These are phyloP conservation scores for Eidolon dupreanum DNA, from an alignment of 2,797 vertebrate species.

Conservation along the genomic window DNA sequence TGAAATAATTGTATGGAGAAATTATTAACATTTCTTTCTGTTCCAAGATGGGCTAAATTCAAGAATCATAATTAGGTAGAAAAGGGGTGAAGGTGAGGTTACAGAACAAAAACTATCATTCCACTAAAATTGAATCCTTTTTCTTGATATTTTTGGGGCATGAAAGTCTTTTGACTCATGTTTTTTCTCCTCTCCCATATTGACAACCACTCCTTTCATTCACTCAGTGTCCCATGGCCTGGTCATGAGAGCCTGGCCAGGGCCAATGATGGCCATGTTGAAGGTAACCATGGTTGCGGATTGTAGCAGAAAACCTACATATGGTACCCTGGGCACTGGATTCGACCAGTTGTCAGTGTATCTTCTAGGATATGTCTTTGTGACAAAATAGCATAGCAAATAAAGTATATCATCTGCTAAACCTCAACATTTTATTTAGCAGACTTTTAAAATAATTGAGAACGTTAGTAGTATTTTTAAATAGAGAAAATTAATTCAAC, in stretches of 20 bases:
- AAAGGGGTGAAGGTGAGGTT: background rate
- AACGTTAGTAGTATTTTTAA: background rate
- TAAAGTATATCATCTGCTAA: background rate
- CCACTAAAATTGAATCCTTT: background rate
- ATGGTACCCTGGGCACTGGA: accelerated
- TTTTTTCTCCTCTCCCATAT: background rate
- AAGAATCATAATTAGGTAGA: background rate
- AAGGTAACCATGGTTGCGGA: background rate
- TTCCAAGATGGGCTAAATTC: background rate
- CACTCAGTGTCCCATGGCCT: background rate
- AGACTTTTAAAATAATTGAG: background rate
- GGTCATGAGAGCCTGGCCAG: background rate
- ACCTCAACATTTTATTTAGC: too few species aligned
- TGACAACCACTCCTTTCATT: background rate
- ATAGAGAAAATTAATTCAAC: background rate
- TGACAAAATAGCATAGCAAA: background rate
- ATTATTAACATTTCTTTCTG: background rate
- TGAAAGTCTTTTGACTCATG: background rate
- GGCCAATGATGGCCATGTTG: accelerated
- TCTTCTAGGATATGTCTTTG: background rate
- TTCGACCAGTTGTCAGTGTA: accelerated
- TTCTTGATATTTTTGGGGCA: background rate
- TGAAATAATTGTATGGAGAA: background rate
- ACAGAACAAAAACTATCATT: background rate
- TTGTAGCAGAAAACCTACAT: background rate